Conservation (phyloP, 2,797 vertebrate species). For the Australoheros facetus region DNA sequence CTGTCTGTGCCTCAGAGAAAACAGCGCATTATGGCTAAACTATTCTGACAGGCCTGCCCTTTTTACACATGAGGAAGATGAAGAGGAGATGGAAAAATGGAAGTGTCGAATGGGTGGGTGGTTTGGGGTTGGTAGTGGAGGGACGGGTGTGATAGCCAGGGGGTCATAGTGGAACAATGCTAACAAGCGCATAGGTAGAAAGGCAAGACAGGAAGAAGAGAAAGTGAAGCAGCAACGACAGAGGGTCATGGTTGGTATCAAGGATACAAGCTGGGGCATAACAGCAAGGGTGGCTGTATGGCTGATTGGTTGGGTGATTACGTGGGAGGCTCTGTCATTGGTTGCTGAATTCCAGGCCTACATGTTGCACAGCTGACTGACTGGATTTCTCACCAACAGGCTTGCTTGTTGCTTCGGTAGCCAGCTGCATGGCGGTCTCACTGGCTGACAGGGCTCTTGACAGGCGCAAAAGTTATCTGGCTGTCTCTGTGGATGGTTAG, state of each 20-base stretch:
- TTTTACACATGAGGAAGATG: constrained; percentile 71
- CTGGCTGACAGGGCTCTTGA: constrained; percentile 50
- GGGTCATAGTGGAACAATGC: constrained; percentile 40
- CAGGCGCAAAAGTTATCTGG: constrained; percentile 40
- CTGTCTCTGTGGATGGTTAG: constrained; percentile 47
- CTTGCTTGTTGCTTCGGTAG: constrained; percentile 27
- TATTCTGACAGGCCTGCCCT: constrained; percentile 81
- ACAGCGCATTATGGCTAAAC: constrained; percentile 72
- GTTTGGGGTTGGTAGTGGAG: constrained; percentile 18
- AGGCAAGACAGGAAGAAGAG: constrained; percentile 4
- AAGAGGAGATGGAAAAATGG: constrained; percentile 52
- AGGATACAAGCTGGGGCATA: constrained; percentile 24
- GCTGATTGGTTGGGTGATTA: constrained; percentile 17
- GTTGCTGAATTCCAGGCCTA: constrained; percentile 15
- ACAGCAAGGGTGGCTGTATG: constrained; percentile 12
- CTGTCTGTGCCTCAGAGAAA: constrained; percentile 65
- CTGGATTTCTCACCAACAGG: constrained; percentile 40
- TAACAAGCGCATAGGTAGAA: constrained; percentile 42
- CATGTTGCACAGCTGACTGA: constrained; percentile 21
- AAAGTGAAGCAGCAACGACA: constrained; percentile 21
- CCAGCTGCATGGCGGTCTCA: constrained; percentile 21
- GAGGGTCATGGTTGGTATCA: constrained; percentile 14
- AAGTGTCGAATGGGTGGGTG: constrained; percentile 34
- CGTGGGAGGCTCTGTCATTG: constrained; percentile 6
- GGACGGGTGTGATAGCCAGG: not conserved